These are phyloP conservation scores for Echinops telfairi DNA, from an alignment of 2,113 vertebrate species.

Conservation along the genomic window DNA sequence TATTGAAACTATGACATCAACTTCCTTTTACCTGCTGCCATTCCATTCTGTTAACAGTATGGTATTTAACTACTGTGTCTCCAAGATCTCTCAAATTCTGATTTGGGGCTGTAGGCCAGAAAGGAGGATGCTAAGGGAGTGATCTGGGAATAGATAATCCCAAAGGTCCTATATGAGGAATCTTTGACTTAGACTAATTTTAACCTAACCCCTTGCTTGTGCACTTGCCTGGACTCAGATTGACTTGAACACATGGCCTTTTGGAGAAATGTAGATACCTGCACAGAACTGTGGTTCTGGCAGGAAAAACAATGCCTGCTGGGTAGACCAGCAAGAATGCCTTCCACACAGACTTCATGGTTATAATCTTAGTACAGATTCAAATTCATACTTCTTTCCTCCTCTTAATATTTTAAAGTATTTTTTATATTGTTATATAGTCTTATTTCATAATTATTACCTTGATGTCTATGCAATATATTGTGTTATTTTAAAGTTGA, in stretches of 20 bases:
- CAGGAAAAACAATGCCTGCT: neutral
- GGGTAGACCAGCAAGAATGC: neutral
- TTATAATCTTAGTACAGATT: constrained; percentile 3
- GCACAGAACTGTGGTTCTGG: neutral
- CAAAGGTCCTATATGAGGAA: neutral
- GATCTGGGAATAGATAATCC: neutral
- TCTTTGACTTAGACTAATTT: neutral
- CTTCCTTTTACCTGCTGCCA: too few relatives aligned
- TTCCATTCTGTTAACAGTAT: too few relatives aligned
- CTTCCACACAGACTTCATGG: neutral
- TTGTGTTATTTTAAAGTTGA: constrained; percentile 52
- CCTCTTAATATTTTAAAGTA: constrained; percentile 5
- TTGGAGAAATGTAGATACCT: neutral
- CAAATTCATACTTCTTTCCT: neutral
- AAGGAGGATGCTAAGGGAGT: neutral
- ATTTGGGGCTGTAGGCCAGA: neutral
- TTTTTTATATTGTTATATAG: constrained; percentile 40
- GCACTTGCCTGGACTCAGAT: neutral
- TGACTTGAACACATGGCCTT: neutral
- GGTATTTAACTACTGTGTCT: too few relatives aligned
- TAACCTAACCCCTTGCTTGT: neutral
- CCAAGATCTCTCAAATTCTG: neutral
- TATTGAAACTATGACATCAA: too few relatives aligned
- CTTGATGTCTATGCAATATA: constrained; percentile 34
- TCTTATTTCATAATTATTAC: constrained; percentile 64